phyloP scores from a whole-genome alignment of 2,113 vertebrate species.

The Clarias gariepinus region DNA sequence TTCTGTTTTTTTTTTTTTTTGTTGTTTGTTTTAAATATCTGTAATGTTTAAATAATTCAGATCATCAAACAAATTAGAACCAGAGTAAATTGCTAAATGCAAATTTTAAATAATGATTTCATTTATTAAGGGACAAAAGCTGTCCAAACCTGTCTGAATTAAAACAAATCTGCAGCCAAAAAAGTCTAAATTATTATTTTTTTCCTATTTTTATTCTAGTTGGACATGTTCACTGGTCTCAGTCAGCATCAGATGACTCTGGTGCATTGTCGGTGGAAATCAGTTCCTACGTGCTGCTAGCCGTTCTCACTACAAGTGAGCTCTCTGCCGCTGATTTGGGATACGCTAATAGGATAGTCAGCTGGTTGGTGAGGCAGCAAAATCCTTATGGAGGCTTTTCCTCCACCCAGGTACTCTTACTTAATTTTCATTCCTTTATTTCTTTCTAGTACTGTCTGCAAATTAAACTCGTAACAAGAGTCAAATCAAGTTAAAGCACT shows the following conservation, averaged over 20 bases:
- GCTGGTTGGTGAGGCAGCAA: conserved; percentile 73
- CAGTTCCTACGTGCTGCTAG: conserved; percentile 66
- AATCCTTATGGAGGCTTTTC: conserved; percentile 76
- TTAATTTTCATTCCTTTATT: background rate
- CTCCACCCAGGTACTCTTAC: conserved; percentile 74
- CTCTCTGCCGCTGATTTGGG: conserved; percentile 60
- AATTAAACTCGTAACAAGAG: no score
- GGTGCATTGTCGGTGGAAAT: conserved; percentile 67
- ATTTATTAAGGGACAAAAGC: no score
- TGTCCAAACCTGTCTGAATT: no score
- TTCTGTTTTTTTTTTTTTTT: no score
- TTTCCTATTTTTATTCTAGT: conserved; percentile 18
- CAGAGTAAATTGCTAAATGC: no score
- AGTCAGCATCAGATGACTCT: conserved; percentile 37
- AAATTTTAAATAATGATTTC: no score
- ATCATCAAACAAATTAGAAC: no score
- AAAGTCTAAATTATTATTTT: background rate
- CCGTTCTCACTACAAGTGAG: conserved; percentile 58
- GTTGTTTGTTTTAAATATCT: no score
- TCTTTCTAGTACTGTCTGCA: no score
- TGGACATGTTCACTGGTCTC: conserved; percentile 48
- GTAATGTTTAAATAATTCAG: no score
- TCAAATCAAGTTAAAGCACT: no score
- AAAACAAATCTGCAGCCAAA: no score
- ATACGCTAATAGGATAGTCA: conserved; percentile 64